These are phyloP conservation scores for Dreissena rostriformis DNA, from an alignment of 1,140 invertebrate species.

Conservation along the genomic window DNA sequence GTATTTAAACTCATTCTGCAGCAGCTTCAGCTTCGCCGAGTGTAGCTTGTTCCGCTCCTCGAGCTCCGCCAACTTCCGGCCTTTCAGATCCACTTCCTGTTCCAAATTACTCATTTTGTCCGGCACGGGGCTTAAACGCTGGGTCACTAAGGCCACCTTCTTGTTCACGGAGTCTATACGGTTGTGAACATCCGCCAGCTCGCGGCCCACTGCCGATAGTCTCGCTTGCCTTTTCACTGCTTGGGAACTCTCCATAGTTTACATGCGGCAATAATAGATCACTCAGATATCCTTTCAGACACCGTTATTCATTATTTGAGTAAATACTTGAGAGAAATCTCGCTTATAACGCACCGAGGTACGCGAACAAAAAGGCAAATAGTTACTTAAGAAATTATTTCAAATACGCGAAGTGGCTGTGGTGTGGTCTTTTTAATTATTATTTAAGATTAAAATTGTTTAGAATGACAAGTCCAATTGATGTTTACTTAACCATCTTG, in stretches of 20 bases:
- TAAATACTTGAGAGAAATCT: too few species aligned
- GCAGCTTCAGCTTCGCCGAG: conserved; percentile 25
- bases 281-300: neutral
- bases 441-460: too few species aligned
- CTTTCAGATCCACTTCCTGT: neutral
- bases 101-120: neutral
- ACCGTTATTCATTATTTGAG: too few species aligned
- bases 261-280: neutral
- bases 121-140: conserved; percentile 10
- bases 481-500: too few species aligned
- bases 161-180: conserved; percentile 23
- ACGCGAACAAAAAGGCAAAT: too few species aligned
- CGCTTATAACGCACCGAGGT: too few species aligned
- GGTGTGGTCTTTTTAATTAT: too few species aligned
- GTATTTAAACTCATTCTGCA: conserved; percentile 33
- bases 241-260: neutral
- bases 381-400: too few species aligned
- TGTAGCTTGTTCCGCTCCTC: conserved; percentile 38
- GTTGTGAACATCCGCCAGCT: conserved; percentile 16
- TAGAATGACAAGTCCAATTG: too few species aligned
- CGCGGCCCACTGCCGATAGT: conserved; percentile 36
- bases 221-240: neutral
- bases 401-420: too few species aligned
- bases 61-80: neutral
- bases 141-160: conserved; percentile 16